phyloP scores from a whole-genome alignment of 2,797 vertebrate genomes.

The Phrynocephalus forsythii region DNA sequence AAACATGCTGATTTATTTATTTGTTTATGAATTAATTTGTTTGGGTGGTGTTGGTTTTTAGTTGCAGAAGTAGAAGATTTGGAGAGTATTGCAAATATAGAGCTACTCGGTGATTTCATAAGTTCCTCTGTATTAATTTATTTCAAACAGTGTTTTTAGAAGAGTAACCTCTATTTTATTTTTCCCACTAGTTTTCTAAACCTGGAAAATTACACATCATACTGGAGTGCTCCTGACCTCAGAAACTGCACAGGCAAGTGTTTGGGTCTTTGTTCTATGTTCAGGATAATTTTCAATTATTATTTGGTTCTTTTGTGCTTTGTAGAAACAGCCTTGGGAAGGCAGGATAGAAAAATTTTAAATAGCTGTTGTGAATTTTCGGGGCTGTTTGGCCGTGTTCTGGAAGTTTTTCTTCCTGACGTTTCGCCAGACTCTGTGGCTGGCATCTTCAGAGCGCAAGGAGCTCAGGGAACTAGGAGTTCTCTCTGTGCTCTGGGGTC shows the following conservation, averaged over 20 bases:
- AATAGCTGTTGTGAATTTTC: too few species aligned
- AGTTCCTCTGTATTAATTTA: neutral
- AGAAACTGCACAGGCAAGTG: slow-evolving; percentile 85
- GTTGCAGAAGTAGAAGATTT: neutral
- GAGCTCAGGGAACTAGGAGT: too few species aligned
- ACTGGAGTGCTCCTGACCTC: slow-evolving; percentile 84
- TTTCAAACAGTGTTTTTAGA: slow-evolving; percentile 5
- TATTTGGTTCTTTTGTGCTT: neutral
- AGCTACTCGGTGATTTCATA: slow-evolving; percentile 1
- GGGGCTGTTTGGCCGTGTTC: too few species aligned
- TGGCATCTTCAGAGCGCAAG: too few species aligned
- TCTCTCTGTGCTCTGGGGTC: too few species aligned
- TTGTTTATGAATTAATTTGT: neutral
- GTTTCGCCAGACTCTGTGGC: too few species aligned
- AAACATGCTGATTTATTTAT: too few species aligned
- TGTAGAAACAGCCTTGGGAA: neutral
- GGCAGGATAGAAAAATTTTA: too few species aligned
- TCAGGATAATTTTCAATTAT: neutral
- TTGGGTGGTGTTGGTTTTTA: neutral
- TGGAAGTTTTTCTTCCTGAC: too few species aligned
- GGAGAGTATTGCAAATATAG: neutral
- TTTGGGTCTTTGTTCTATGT: neutral
- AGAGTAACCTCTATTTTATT: slow-evolving; percentile 41
- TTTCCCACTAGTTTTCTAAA: slow-evolving; percentile 77
- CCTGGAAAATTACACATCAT: slow-evolving; percentile 78